These are phyloP conservation scores for Enchytraeus crypticus DNA, from an alignment of 2,888 invertebrate genomes.

Conservation along the genomic window DNA sequence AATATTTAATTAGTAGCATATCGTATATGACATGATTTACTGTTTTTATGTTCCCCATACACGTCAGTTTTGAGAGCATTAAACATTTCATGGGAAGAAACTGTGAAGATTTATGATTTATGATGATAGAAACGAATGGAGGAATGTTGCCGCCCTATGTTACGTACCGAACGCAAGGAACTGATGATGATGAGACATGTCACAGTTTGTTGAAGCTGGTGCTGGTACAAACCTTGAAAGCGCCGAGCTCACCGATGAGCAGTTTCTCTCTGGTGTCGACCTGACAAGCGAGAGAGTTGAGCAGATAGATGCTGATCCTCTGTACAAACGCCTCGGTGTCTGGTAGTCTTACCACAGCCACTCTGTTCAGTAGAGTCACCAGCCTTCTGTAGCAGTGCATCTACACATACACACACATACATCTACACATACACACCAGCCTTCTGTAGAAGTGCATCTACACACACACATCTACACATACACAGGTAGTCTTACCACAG, in stretches of 20 bases:
- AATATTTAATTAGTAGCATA: no score
- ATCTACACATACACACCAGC: no score
- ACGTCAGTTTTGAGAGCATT: background rate
- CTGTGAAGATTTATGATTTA: no score
- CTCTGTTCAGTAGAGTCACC: constrained; percentile 71
- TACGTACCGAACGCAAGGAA: no score
- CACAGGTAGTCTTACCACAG: constrained; percentile 66
- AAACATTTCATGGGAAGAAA: no score
- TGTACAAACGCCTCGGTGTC: constrained; percentile 68
- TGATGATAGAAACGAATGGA: no score
- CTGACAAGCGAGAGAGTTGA: constrained; percentile 91
- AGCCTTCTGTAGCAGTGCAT: constrained; percentile 80
- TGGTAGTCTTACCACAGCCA: constrained; percentile 66
- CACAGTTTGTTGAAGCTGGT: background rate
- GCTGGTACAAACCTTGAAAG: constrained; percentile 53
- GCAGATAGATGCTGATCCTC: constrained; percentile 82
- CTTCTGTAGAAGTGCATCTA: no score
- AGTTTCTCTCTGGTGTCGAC: constrained; percentile 87
- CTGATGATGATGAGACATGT: background rate
- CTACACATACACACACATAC: constrained; percentile 51
- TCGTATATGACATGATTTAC: background rate
- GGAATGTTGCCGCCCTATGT: no score
- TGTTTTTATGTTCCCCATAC: background rate
- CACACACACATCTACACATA: no score
- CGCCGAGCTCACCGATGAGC: constrained; percentile 79